Percentiles rank a stretch among this genome's conserved stretches.
phyloP scores from a whole-genome alignment of 1,140 invertebrate genomes.

The Drosophila busckii region DNA sequence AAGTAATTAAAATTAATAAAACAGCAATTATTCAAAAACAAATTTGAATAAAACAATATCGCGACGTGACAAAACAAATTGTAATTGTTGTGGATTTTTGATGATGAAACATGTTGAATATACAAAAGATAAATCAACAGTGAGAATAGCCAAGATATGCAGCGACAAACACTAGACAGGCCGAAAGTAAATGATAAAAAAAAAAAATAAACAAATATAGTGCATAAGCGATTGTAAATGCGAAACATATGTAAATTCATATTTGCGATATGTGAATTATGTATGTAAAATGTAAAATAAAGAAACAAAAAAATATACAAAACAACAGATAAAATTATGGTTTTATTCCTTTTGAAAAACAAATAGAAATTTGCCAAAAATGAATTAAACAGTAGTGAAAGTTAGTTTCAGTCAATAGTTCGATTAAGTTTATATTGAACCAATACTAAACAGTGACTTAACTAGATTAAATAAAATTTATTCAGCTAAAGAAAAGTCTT shows the following conservation, averaged over 20 bases:
- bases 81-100: conserved; percentile 40
- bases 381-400: too few relatives aligned
- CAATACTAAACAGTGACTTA: too few relatives aligned
- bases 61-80: conserved; percentile 60
- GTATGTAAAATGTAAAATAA: conserved; percentile 75
- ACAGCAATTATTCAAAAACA: conserved; percentile 24
- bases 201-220: conserved; percentile 68
- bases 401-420: too few relatives aligned
- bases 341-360: too few relatives aligned
- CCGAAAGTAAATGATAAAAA: conserved; percentile 37
- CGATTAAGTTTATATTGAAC: too few relatives aligned
- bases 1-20: conserved; percentile 15
- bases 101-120: conserved; percentile 35
- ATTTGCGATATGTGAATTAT: conserved; percentile 65
- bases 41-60: conserved; percentile 37
- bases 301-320: conserved; percentile 76
- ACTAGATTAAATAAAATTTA: too few relatives aligned
- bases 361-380: too few relatives aligned
- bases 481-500: too few relatives aligned
- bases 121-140: conserved; percentile 43
- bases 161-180: conserved; percentile 30
- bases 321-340: conserved; percentile 28
- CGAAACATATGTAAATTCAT: conserved; percentile 60
- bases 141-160: neutral
- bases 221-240: conserved; percentile 67